These are phyloP conservation scores for Scaptomyza tumidula DNA, from an alignment of 2,888 invertebrate species.

Conservation along the genomic window DNA sequence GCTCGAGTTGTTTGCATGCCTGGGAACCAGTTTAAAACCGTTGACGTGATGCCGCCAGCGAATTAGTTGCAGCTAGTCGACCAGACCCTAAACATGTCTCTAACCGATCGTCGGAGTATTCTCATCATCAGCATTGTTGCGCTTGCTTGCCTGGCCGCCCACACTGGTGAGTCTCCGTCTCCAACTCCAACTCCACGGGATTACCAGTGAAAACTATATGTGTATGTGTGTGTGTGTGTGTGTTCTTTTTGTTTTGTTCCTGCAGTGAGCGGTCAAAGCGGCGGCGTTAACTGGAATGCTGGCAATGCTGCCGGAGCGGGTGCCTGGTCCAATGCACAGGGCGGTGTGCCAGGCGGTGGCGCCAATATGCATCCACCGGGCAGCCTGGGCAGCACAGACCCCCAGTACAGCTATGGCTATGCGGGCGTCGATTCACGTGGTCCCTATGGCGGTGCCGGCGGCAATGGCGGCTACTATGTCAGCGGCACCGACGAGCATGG, in stretches of 20 bases:
- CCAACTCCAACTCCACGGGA: constrained; percentile 8
- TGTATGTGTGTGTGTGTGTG: background rate
- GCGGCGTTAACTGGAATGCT: constrained; percentile 53
- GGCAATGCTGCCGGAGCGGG: constrained; percentile 57
- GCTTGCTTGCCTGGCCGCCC: constrained; percentile 36
- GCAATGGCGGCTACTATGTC: constrained; percentile 70
- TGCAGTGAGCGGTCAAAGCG: constrained; percentile 49
- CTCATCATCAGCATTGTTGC: constrained; percentile 7
- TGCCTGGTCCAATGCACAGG: constrained; percentile 65
- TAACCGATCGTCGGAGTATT: constrained; percentile 41
- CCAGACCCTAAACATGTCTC: constrained; percentile 62
- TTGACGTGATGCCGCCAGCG: constrained; percentile 49
- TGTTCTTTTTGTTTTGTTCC: background rate
- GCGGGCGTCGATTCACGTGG: constrained; percentile 66
- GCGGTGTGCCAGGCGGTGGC: constrained; percentile 30
- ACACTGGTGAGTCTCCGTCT: constrained; percentile 54
- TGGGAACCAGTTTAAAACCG: constrained; percentile 73
- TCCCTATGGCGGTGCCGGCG: constrained; percentile 66
- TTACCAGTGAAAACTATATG: constrained; percentile 41
- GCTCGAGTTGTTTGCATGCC: background rate
- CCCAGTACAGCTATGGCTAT: constrained; percentile 68
- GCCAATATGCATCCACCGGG: constrained; percentile 66
- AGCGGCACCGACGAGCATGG: constrained; percentile 74
- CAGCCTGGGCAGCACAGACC: constrained; percentile 52
- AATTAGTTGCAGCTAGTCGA: constrained; percentile 62